phyloP scores from a whole-genome alignment of 30 jellyfish, hydroid and myxozoan genomes.

The Calvadosia cruxmelitensis region DNA sequence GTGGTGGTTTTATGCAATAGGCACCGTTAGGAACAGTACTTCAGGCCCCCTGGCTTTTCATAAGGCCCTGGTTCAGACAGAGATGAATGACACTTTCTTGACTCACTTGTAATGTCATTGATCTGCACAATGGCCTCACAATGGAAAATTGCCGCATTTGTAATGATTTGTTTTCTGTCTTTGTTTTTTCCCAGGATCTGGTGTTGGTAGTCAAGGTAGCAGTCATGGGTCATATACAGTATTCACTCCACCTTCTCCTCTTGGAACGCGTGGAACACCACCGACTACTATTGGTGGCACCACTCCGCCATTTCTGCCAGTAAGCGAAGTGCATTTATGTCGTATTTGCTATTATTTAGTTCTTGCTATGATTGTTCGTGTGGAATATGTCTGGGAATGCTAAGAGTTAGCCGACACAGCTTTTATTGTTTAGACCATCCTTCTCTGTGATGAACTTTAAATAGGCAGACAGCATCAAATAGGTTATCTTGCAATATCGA shows the following conservation, averaged over 20 bases:
- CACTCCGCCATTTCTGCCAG: conserved; percentile 65
- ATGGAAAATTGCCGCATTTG: not conserved
- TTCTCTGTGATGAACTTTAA: not conserved
- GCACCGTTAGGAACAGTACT: no score
- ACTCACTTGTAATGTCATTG: not conserved
- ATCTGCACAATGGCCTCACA: not conserved
- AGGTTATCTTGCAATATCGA: not conserved
- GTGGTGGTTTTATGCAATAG: no score
- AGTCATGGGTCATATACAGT: conserved; percentile 54
- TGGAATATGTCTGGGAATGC: no score
- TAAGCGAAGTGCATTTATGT: conserved; percentile 4
- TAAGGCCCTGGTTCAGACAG: no score
- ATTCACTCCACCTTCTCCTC: conserved; percentile 95
- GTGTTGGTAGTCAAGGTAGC: conserved; percentile 38
- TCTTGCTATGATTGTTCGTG: not conserved
- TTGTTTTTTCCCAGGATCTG: not conserved
- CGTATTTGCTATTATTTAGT: not conserved
- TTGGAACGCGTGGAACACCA: conserved; percentile 55
- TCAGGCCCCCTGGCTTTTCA: no score
- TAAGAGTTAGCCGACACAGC: no score
- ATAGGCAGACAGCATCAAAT: not conserved
- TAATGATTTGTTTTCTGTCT: not conserved
- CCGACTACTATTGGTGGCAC: conserved; percentile 26
- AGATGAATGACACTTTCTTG: no score
- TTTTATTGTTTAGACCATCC: conserved; percentile 11